Percentiles rank a stretch among this genome's conserved stretches.
Evolutionary conservation across 2,113 vertebrate species (phyloP).

Genomic region (Malurus cyaneus): DNA sequence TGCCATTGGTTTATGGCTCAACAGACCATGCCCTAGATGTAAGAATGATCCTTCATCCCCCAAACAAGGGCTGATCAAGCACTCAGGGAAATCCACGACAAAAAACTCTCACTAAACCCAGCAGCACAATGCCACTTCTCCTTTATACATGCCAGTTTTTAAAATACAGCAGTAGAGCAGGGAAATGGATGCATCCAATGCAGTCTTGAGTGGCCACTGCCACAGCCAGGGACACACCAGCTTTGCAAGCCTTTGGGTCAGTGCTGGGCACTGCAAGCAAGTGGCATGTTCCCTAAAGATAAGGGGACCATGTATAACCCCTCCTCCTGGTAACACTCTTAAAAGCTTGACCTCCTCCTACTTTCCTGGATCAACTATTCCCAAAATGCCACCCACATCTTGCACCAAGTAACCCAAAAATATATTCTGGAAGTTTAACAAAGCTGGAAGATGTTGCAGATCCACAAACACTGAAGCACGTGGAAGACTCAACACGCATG

Average conservation of each 20-base stretch:
- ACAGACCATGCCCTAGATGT: neutral
- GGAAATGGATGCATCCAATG: neutral
- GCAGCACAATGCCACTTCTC: neutral
- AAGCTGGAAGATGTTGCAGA: neutral
- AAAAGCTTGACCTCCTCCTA: neutral
- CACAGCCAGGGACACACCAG: neutral
- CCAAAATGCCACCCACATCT: neutral
- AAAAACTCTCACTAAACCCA: neutral
- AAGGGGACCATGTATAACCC: neutral
- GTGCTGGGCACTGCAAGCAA: neutral
- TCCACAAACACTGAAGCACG: neutral
- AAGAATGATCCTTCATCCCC: neutral
- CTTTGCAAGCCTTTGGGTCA: neutral
- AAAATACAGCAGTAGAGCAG: neutral
- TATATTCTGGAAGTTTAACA: neutral
- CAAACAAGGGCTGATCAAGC: neutral
- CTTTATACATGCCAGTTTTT: fast-evolving
- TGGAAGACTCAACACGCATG: fast-evolving
- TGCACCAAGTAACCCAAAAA: neutral
- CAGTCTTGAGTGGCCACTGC: fast-evolving
- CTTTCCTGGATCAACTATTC: neutral
- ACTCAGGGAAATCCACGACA: neutral
- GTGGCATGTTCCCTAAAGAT: neutral
- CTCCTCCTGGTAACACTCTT: neutral
- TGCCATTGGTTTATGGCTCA: neutral